phyloP scores from a whole-genome alignment of 2,113 vertebrate species.

The Osmerus eperlanus region DNA sequence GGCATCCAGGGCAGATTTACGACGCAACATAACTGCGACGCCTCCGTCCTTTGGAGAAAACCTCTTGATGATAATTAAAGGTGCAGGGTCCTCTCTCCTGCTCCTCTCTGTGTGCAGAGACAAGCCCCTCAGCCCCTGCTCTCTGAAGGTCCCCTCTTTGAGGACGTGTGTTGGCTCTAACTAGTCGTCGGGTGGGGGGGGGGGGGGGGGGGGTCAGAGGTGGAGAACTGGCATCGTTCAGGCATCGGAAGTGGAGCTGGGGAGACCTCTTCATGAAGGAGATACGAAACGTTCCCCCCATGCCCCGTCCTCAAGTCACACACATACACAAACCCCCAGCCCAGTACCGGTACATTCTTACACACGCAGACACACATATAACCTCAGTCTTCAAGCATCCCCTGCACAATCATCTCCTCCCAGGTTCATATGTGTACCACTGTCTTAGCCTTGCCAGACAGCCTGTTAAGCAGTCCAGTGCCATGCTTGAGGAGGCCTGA shows the following conservation, averaged over 20 bases:
- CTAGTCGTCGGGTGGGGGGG: not conserved
- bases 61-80: conserved; percentile 97
- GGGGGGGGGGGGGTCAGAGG: conserved; percentile 10
- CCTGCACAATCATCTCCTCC: conserved; percentile 15
- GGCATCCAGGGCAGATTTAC: conserved; percentile 84
- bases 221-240: conserved; percentile 49
- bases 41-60: conserved; percentile 83
- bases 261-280: not conserved
- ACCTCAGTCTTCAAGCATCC: not conserved
- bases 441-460: conserved; percentile 58
- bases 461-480: conserved; percentile 66
- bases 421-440: conserved; percentile 60
- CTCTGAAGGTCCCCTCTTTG: too few relatives aligned
- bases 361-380: conserved; percentile 4
- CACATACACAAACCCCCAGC: not conserved
- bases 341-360: not conserved
- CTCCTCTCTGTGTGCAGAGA: too few relatives aligned
- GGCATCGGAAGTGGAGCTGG: conserved; percentile 6
- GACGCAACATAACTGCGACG: conserved; percentile 87
- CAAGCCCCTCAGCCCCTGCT: too few relatives aligned
- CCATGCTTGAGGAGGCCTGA: conserved; percentile 68
- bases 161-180: too few relatives aligned
- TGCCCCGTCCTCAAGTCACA: not conserved
- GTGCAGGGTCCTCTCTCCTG: conserved; percentile 71
- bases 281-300: not conserved